Conservation (phyloP, 2,113 vertebrate genomes). For the Epinephelus fuscoguttatus region DNA sequence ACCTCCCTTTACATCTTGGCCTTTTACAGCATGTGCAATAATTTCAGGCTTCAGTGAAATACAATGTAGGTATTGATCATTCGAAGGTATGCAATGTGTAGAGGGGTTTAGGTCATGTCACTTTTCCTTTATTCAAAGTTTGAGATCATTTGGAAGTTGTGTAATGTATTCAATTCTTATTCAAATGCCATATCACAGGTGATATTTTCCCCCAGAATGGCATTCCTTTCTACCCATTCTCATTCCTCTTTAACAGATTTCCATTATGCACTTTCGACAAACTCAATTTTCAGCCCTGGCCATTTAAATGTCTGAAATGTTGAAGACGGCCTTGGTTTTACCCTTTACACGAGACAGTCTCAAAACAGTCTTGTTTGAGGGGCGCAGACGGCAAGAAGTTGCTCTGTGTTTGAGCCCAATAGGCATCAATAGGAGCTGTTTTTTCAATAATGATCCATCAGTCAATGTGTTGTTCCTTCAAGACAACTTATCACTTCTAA, state of each 20-base stretch:
- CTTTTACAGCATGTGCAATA: slow-evolving; percentile 76
- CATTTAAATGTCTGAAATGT: slow-evolving; percentile 63
- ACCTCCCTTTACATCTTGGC: slow-evolving; percentile 65
- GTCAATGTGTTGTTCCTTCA: not conserved
- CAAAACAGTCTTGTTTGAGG: slow-evolving; percentile 5
- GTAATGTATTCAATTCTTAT: slow-evolving; percentile 69
- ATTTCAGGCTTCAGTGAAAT: slow-evolving; percentile 81
- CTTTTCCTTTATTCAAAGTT: slow-evolving; percentile 69
- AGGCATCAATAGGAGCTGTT: not conserved
- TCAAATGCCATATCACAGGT: slow-evolving; percentile 73
- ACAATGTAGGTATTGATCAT: slow-evolving; percentile 79
- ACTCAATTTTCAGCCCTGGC: slow-evolving; percentile 64
- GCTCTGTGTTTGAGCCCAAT: not conserved
- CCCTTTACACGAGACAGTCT: slow-evolving; percentile 47
- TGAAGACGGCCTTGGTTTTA: slow-evolving; percentile 53
- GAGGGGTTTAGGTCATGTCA: slow-evolving; percentile 55
- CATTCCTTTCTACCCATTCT: slow-evolving; percentile 54
- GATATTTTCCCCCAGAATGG: slow-evolving; percentile 72
- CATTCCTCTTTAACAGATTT: slow-evolving; percentile 59
- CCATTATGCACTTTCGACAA: slow-evolving; percentile 64
- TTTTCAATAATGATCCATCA: slow-evolving; percentile 1
- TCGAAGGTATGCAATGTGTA: slow-evolving; percentile 46
- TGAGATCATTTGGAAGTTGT: slow-evolving; percentile 63
- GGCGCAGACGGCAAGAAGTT: not conserved
- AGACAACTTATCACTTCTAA: not conserved